A percentile compares a stretch with the other conserved stretches of the same genome.
Evolutionary conservation across 1,140 invertebrate genomes (phyloP).

Genomic region (Venturia canescens): DNA sequence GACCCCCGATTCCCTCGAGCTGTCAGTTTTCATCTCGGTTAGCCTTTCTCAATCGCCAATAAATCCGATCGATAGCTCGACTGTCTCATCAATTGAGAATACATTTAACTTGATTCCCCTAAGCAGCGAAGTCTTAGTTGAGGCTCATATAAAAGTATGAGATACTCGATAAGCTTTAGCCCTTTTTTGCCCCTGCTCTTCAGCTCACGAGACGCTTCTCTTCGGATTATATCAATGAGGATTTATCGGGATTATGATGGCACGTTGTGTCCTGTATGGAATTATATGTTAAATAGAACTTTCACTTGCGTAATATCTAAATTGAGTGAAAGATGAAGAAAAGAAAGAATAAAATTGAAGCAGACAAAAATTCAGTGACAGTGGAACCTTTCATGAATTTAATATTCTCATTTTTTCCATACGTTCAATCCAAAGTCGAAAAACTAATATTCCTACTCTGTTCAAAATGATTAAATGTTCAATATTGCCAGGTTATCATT

Average conservation of each 20-base stretch:
- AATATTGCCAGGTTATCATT: too few relatives aligned
- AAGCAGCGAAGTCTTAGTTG: constrained; percentile 6
- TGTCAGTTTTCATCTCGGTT: neutral
- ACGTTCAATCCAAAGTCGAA: too few relatives aligned
- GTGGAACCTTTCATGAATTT: too few relatives aligned
- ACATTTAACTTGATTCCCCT: neutral
- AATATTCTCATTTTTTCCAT: neutral
- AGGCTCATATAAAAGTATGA: neutral
- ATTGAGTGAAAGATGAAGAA: neutral
- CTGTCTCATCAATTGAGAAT: neutral
- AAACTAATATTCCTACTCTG: too few relatives aligned
- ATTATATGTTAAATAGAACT: too few relatives aligned
- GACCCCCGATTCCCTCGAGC: neutral
- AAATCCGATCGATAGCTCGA: neutral
- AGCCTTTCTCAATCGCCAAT: neutral
- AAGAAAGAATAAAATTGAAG: neutral
- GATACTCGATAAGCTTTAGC: neutral
- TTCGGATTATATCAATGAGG: neutral
- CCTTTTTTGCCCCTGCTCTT: neutral
- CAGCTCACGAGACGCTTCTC: too few relatives aligned
- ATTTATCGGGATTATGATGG: neutral
- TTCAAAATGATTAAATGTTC: too few relatives aligned
- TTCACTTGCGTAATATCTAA: too few relatives aligned
- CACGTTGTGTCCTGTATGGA: neutral
- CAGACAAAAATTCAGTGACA: neutral